Evolutionary conservation across 2,888 invertebrate genomes (phyloP), one percentile per base, ranked within the genome.

Genomic region (Dimorphilus gyrociliatus): DNA sequence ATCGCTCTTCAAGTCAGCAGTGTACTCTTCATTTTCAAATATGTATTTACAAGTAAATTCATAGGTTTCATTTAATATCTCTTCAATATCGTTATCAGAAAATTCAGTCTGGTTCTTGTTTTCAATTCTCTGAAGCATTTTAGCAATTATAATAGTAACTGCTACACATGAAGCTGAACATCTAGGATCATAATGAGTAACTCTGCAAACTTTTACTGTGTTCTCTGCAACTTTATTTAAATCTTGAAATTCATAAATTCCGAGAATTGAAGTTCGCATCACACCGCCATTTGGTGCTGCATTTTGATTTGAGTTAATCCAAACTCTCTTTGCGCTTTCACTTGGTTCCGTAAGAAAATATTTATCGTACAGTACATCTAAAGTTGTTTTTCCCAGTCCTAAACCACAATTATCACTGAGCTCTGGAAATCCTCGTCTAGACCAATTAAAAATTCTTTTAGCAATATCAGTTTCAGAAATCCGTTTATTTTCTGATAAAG

Each of bases 101-200:
- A n/a, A n/a, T n/a, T n/a, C n/a, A n/a, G n/a, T n/a, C n/a, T n/a
- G n/a, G n/a, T n/a, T n/a, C n/a, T n/a, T n/a, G n/a, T n/a, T n/a
- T n/a, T n/a, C n/a, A n/a, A n/a, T n/a, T 7, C 44, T 45, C 38
- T 51, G 51, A 26, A 55, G 32, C 46, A 56, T 45, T 23, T 52
- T 31, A 3, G 55, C 48, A 23, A 56, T 45, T 7, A 50, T 47
- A 12, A 46, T 44, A 8, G 52, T 43, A 26, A 56, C 49, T 7
- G 56, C 56, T 23, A 56, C 51, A 44, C 51, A 53, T 2, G 51
- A 52, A n/a, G 56, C 54, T 34, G 47, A 45, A 36, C 56, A 56
- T 29, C 56, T 56, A 13, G 53, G 49, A 25, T 55, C 54, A 27
- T 42, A 40, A 34, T 55, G 55, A 15, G 54, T 52, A 5, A 45